Evolutionary conservation across 2,113 vertebrate genomes (phyloP).

Genomic region (Hydrochoerus hydrochaeris): DNA sequence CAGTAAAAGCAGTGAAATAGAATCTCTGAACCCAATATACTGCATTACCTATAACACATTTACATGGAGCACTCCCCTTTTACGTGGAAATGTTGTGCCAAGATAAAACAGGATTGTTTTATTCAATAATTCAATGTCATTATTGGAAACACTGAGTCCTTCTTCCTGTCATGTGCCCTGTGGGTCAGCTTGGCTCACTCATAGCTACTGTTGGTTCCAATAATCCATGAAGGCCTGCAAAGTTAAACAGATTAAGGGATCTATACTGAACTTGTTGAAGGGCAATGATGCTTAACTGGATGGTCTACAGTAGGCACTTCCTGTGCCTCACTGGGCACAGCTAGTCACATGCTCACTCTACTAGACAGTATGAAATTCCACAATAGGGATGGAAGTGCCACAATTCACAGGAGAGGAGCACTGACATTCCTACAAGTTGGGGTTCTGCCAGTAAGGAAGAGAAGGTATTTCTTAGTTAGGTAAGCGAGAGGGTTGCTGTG

Average conservation of each 20-base stretch:
- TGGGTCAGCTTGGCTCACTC: background rate
- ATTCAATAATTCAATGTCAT: background rate
- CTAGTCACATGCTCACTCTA: rapidly evolving
- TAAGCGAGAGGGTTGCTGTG: background rate
- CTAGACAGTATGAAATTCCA: background rate
- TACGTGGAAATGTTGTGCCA: background rate
- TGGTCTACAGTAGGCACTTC: background rate
- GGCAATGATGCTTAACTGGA: background rate
- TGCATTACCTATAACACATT: background rate
- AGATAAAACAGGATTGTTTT: background rate
- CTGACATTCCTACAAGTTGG: background rate
- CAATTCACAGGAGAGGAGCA: background rate
- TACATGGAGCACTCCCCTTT: background rate
- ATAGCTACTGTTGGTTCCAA: background rate
- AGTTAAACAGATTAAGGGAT: background rate
- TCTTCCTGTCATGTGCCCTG: background rate
- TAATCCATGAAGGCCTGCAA: background rate
- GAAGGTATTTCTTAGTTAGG: background rate
- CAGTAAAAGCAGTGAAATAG: background rate
- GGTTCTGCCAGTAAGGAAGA: background rate
- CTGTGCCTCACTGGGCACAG: background rate
- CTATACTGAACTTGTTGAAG: background rate
- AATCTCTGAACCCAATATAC: slow-evolving; percentile 6
- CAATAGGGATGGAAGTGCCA: background rate
- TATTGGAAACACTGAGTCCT: background rate